Conservation (phyloP, 1,140 invertebrate species). For the Leptinotarsa defecta region DNA sequence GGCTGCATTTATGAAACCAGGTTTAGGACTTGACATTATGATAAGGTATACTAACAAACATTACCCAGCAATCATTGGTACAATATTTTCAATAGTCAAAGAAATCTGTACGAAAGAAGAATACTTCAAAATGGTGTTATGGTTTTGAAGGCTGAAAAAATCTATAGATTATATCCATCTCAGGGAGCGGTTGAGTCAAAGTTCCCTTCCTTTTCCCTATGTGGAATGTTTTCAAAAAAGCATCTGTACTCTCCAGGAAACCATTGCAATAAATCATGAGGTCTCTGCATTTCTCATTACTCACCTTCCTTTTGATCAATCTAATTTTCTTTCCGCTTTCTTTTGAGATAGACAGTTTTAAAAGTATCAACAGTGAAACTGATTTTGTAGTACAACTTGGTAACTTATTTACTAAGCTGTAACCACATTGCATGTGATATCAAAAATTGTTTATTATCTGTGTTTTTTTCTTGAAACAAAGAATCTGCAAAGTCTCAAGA, state of each 20-base stretch:
- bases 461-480: neutral
- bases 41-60: neutral
- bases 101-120: neutral
- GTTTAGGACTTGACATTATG: neutral
- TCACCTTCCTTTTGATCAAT: neutral
- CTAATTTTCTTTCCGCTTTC: conserved; percentile 1
- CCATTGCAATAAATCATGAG: conserved; percentile 18
- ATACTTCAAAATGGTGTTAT: neutral
- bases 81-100: neutral
- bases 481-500: conserved; percentile 10
- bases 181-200: conserved; percentile 16
- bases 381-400: conserved; percentile 20
- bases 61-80: neutral
- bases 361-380: conserved; percentile 13
- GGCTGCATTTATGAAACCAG: neutral
- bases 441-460: conserved; percentile 19
- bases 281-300: conserved; percentile 20
- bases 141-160: too few relatives aligned
- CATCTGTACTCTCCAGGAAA: conserved; percentile 17
- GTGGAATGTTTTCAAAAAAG: conserved; percentile 25
- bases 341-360: conserved; percentile 17
- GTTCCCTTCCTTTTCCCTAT: neutral
- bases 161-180: neutral
- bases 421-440: conserved; percentile 25
- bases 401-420: conserved; percentile 1